Evolutionary conservation across 2,113 vertebrate species (phyloP), one percentile per base, ranked within the genome.

Genomic region (Cephalophus harveyi): DNA sequence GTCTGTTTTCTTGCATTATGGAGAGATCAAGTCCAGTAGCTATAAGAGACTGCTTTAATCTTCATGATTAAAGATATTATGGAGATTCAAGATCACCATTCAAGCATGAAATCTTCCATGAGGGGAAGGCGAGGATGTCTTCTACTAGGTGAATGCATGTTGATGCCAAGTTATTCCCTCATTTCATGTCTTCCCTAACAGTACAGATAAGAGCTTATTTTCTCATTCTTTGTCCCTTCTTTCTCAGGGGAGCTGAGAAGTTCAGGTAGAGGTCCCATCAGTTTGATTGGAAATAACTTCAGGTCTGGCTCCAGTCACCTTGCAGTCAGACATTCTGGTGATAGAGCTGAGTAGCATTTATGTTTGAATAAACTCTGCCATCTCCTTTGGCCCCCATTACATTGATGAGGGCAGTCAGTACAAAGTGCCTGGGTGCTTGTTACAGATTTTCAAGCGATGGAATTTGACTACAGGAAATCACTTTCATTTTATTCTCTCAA

Each of bases 401-500:
- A 46, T 67, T 76, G 64, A 90, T 76, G n/a, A 59, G 81, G 48
- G 28, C 84, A 84, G 62, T 87, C 54, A 55, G 54, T 67, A 67
- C 2, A 13, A 89, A 86, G 86, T 78, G 55, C 50, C 90, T n/a
- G 8, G 50, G 82, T 86, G 40, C 76, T 93, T 64, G 59, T 86
- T 91, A 91, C 64, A 88, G 59, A 97, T 93, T 91, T 87, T 83
- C 60, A 60, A 93, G 93, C 6, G 30, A 95, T 78, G 90, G 96
- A 88, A 85, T 97, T 27, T 97, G 93, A 97, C 93, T 60, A 27
- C 0, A 1, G 82, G 78, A 97, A 86, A 91, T 96, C 43, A 78
- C 91, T 97, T 97, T 74, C 67, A 91, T 95, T 97, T 96, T 71
- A 95, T 87, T 91, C 95, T 97, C 89, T 92, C 89, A 83, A 82